phyloP scores from a whole-genome alignment of 2,797 vertebrate species.

The Eulemur mongoz region DNA sequence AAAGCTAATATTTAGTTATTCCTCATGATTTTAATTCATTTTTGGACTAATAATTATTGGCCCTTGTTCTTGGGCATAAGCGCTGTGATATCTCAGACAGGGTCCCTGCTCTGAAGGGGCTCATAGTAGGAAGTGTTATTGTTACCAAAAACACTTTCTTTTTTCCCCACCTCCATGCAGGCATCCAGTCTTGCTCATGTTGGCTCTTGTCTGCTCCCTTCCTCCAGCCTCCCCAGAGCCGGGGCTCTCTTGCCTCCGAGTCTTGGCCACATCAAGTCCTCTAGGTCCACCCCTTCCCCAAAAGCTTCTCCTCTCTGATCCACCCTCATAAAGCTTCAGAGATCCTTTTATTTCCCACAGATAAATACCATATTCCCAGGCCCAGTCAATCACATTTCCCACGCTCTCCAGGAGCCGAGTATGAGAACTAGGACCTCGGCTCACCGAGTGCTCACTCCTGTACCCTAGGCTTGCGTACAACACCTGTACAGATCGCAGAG shows the following conservation, averaged over 20 bases:
- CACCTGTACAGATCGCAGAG: neutral
- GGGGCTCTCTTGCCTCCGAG: neutral
- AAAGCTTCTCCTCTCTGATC: neutral
- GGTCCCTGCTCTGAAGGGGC: neutral
- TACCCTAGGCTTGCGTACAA: neutral
- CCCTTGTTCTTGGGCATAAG: neutral
- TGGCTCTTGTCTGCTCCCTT: neutral
- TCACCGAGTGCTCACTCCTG: neutral
- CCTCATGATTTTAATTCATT: neutral
- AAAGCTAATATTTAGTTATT: neutral
- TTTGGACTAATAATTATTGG: neutral
- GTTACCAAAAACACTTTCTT: neutral
- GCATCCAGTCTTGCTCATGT: neutral
- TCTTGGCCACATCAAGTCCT: neutral
- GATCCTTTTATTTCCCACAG: neutral
- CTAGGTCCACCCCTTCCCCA: neutral
- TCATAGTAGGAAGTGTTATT: neutral
- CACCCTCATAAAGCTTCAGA: neutral
- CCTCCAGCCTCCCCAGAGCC: neutral
- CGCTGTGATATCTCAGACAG: neutral
- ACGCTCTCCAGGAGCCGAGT: neutral
- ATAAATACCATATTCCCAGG: neutral
- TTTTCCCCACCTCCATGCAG: neutral
- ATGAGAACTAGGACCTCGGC: neutral
- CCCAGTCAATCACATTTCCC: neutral